A percentile compares a stretch with the other conserved stretches of the same genome.
These are phyloP conservation scores for Ceryle rudis DNA, from an alignment of 2,797 vertebrate species.

Conservation along the genomic window DNA sequence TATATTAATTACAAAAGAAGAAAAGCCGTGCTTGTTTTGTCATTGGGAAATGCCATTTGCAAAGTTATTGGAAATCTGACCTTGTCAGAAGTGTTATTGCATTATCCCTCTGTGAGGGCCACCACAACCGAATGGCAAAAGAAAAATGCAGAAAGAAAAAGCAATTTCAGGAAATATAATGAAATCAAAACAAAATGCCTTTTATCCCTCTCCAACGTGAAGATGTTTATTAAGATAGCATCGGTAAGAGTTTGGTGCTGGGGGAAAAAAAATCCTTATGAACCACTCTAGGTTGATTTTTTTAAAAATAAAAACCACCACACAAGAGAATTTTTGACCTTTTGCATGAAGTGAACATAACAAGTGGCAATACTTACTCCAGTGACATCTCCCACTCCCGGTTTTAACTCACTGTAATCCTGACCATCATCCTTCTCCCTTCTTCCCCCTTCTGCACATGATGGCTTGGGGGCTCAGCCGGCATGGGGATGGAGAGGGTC, in stretches of 20 bases:
- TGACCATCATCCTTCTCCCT: neutral
- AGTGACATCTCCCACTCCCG: neutral
- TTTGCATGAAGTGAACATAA: neutral
- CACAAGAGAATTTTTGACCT: neutral
- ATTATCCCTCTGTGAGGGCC: slow-evolving; percentile 46
- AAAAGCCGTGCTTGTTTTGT: slow-evolving; percentile 21
- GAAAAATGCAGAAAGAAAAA: slow-evolving; percentile 64
- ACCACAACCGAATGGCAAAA: neutral
- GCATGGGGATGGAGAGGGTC: neutral
- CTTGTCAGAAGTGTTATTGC: slow-evolving; percentile 66
- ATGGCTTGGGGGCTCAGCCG: neutral
- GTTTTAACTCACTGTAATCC: neutral
- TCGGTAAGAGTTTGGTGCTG: neutral
- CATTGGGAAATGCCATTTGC: slow-evolving; percentile 61
- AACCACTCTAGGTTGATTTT: neutral
- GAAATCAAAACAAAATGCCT: slow-evolving; percentile 75
- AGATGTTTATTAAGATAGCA: slow-evolving; percentile 74
- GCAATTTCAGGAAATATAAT: slow-evolving; percentile 76
- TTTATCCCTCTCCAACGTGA: slow-evolving; percentile 16
- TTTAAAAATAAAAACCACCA: neutral
- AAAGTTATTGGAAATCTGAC: slow-evolving; percentile 55
- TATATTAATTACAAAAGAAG: slow-evolving; percentile 35
- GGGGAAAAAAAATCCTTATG: neutral
- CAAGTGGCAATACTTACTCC: neutral
- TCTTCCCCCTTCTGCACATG: rapidly evolving